Base-by-base conservation (phyloP, 2,113 vertebrate species). In the Cercocebus atys region DNA sequence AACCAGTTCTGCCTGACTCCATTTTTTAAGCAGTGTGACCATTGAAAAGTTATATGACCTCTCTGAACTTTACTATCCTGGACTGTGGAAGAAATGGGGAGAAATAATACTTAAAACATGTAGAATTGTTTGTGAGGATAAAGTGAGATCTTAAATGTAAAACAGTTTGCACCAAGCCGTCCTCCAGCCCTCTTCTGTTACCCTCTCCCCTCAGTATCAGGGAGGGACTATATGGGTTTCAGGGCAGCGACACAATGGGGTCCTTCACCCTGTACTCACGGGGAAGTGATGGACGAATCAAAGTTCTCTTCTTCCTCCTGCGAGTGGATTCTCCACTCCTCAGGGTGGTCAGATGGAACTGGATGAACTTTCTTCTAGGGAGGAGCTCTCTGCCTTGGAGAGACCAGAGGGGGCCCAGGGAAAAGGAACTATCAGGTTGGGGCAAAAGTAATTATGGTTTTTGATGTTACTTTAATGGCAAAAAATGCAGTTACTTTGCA, bases 61-160 rank as follows among this genome's bases (percentile, higher is more conserved):
- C 86, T 40, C 30, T 57, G 64, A 76, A 86, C 57, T 93, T 91
- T 17, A 32, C 35, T 82, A 76, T 88, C 40, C 83, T 90, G n/a
- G 5, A 17, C 47, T 70, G 20, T 45, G 80, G 52, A 55, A 55
- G 52, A 81, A 95, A 45, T 89, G 18, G 47, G 40, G 25, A 81
- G 43, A 64, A 85, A 61, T 45, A 45, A 73, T 72, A 79, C 10
- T 64, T 73, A 40, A 59, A 61, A 55, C 52, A 72, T 4, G 5
- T 30, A 66, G 27, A 88, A 80, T 14, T 84, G 55, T 43, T 30
- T 66, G 47, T 81, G 84, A 84, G 40, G 10, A 81, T 57, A 52
- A 45, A 75, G 40, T 79, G 22, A n/a, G 61, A 40, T 45, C 64
- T 72, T 17, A 82, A 78, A 59, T 25, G 22, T n/a, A 76, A 50